Percentiles rank a stretch among this genome's conserved stretches.
phyloP scores from a whole-genome alignment of 2,888 invertebrate genomes.

The Theristus sp. region DNA sequence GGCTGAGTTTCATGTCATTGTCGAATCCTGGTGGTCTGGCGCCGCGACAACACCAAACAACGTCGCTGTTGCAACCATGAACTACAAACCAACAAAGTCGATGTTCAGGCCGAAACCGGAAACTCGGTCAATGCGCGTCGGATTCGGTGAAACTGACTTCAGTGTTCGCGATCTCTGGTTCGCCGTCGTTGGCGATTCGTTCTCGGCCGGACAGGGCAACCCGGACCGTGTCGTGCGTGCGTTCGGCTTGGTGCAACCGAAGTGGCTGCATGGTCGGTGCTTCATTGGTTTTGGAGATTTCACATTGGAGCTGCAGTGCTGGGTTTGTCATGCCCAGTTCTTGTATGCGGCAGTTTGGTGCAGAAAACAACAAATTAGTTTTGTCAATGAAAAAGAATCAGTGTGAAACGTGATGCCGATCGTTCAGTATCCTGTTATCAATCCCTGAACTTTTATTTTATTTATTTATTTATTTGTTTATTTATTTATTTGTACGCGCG shows the following conservation, averaged over 20 bases:
- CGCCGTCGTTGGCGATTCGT: conserved; percentile 21
- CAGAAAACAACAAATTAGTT: no score
- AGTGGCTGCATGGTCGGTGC: conserved; percentile 14
- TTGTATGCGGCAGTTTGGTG: no score
- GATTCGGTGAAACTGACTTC: not conserved
- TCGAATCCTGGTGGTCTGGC: no score
- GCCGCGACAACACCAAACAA: no score
- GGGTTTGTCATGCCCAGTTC: not conserved
- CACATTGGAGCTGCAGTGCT: not conserved
- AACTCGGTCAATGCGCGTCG: not conserved
- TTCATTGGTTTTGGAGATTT: not conserved
- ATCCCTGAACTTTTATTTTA: no score
- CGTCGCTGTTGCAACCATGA: no score
- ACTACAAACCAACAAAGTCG: not conserved
- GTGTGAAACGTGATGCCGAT: no score
- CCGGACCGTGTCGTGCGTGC: conserved; percentile 11
- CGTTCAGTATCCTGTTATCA: no score
- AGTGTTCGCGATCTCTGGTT: conserved; percentile 14
- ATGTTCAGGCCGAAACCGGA: not conserved
- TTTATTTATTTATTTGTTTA: no score
- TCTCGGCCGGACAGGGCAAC: conserved; percentile 24
- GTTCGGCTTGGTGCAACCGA: conserved; percentile 8
- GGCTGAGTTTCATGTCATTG: no score
- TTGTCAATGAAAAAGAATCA: no score
- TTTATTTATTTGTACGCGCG: no score